Conservation (phyloP, 2,797 vertebrate species). For the Enteromius paludinosus region DNA sequence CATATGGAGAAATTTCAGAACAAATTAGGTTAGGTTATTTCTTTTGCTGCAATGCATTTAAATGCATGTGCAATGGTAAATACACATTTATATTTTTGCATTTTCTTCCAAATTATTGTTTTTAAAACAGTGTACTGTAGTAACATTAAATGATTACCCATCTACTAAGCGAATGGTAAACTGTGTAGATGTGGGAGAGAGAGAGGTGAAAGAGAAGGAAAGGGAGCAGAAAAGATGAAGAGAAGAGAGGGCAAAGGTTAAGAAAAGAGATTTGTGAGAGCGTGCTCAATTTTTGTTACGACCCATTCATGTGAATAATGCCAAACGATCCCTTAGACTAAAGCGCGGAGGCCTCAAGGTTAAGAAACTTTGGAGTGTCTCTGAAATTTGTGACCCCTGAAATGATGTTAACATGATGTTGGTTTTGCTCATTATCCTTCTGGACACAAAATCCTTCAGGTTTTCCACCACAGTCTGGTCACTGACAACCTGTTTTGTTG, state of each 20-base stretch:
- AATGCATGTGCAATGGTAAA: not conserved
- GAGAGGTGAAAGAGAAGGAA: conserved; percentile 36
- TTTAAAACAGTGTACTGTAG: not conserved
- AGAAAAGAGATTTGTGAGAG: conserved; percentile 51
- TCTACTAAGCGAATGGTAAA: conserved; percentile 18
- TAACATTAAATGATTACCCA: not conserved
- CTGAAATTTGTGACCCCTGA: conserved; percentile 76
- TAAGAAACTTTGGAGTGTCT: conserved; percentile 67
- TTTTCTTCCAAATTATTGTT: too few species aligned
- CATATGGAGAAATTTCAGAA: conserved; percentile 6
- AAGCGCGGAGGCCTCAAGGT: conserved; percentile 62
- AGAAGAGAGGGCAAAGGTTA: conserved; percentile 49
- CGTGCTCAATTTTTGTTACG: conserved; percentile 62
- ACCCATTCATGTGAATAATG: conserved; percentile 77
- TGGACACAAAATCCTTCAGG: conserved; percentile 51
- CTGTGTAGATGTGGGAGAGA: not conserved
- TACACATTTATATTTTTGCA: not conserved
- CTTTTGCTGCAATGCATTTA: not conserved
- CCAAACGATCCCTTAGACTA: conserved; percentile 57
- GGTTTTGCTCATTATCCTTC: conserved; percentile 80
- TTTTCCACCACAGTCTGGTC: conserved; percentile 47
- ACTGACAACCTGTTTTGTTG: conserved; percentile 64
- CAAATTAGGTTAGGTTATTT: not conserved
- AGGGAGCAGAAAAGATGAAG: conserved; percentile 29
- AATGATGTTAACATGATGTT: conserved; percentile 82